phyloP scores from a whole-genome alignment of 2,888 invertebrate species.

The Rhamnusium bicolor region DNA sequence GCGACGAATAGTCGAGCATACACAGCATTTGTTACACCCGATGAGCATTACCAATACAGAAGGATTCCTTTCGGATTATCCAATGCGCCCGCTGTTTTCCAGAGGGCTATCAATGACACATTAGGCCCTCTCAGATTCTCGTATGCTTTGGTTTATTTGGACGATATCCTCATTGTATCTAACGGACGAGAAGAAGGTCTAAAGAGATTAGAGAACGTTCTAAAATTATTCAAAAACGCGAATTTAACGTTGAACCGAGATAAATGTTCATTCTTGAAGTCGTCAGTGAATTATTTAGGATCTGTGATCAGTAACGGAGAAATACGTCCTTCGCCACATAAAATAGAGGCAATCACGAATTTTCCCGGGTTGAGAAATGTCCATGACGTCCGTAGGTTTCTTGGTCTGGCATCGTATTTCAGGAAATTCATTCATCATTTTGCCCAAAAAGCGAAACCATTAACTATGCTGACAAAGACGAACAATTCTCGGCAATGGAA shows the following conservation, averaged over 20 bases:
- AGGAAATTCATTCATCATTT: constrained; percentile 15
- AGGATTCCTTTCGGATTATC: constrained; percentile 18
- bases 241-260: constrained; percentile 23
- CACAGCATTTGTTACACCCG: no score
- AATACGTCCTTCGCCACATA: background rate
- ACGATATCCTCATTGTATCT: no score
- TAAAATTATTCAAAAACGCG: constrained; percentile 7
- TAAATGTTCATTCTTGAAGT: constrained; percentile 31
- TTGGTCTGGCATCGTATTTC: constrained; percentile 26
- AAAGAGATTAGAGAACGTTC: constrained; percentile 18
- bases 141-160: no score
- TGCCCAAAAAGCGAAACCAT: constrained; percentile 18
- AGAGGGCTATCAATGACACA: no score
- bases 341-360: constrained; percentile 6
- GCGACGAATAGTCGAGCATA: constrained; percentile 20
- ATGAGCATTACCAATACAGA: constrained; percentile 26
- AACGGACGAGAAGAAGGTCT: constrained; percentile 17
- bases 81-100: no score
- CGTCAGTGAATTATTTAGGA: constrained; percentile 31
- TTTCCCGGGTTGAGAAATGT: constrained; percentile 25
- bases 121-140: no score
- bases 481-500: constrained; percentile 15
- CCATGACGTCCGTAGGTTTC: constrained; percentile 16
- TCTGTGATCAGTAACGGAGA: constrained; percentile 4
- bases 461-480: constrained; percentile 20